Base-by-base conservation (phyloP, 2,113 vertebrate species). In the Oreocharis arfaki region DNA sequence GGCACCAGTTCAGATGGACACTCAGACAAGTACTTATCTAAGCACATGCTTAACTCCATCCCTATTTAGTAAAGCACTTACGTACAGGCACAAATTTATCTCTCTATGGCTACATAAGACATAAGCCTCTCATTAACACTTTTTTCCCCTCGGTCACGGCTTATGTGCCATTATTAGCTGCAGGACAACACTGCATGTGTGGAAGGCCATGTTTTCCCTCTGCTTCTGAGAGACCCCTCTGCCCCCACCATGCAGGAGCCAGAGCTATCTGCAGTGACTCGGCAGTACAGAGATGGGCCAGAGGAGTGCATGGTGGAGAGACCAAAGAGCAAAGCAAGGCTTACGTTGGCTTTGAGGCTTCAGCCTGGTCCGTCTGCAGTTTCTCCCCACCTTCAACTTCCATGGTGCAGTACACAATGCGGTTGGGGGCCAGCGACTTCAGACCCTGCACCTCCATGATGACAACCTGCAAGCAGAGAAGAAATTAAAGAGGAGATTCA, bases 331-430 rank as follows among this genome's bases (percentile, higher is more conserved):
- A 89, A 77, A 87, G 55, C 22, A 42, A 85, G 65, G 98, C 99
- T 99, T 98, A 99, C 99, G 98, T 99, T 81, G 99, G 99, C 92
- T 99, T 99, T 7, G 99, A 99, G 39, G 99, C 99, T 95, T 99
- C 99, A 1, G 99, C 99, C 95, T 99, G 99, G 97, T 99, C 99
- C 0, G 99, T 99, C 96, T 99, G 99, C 27, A 99, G 98, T 32
- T 99, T 99, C 96, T 99, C 99, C 59, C 99, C 99, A 16, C 99
- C 99, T 96, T 99, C 99, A 1, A 99, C 99, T 90, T 99, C 99
- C 99, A 99, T 99, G 16, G 99, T 99, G 94, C 99, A 99, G 95
- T 99, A 99, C 4, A 99, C 99, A 11, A 99, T 99, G 74, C 99
- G 98, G 96, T 99, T 99, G n/a, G 99, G 99, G 70, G 99, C 99